A percentile compares a stretch with the other conserved stretches of the same genome.
Evolutionary conservation across 1,140 invertebrate genomes (phyloP).

Genomic region (Lucilia cuprina): DNA sequence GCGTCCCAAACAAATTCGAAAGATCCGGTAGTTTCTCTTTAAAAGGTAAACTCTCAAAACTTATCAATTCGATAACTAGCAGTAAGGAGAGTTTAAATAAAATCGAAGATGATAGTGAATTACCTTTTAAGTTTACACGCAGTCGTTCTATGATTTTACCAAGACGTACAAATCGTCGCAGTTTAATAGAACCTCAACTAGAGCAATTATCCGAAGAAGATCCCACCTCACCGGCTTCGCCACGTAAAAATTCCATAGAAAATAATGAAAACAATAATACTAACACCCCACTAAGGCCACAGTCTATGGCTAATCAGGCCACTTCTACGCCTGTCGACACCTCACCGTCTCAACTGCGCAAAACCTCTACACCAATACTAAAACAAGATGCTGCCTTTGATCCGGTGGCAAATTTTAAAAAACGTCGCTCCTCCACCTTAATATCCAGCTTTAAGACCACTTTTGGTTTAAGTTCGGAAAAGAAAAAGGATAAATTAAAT

Average conservation of each 20-base stretch:
- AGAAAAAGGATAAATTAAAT: slow-evolving; percentile 58
- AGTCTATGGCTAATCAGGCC: slow-evolving; percentile 11
- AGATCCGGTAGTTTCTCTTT: slow-evolving; percentile 56
- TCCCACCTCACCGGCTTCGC: slow-evolving; percentile 50
- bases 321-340: slow-evolving; percentile 22
- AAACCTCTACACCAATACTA: slow-evolving; percentile 41
- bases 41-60: slow-evolving; percentile 51
- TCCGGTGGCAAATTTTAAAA: slow-evolving; percentile 54
- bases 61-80: slow-evolving; percentile 56
- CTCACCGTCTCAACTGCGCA: not conserved
- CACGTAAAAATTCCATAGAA: slow-evolving; percentile 53
- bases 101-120: slow-evolving; percentile 45
- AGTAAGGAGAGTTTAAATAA: slow-evolving; percentile 54
- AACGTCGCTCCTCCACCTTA: slow-evolving; percentile 53
- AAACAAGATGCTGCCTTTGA: slow-evolving; percentile 44
- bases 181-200: slow-evolving; percentile 57
- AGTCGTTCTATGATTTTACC: slow-evolving; percentile 60
- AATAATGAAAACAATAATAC: not conserved
- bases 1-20: slow-evolving; percentile 54
- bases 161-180: slow-evolving; percentile 52
- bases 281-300: slow-evolving; percentile 37
- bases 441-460: slow-evolving; percentile 54
- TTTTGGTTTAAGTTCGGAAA: slow-evolving; percentile 41
- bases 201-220: slow-evolving; percentile 60
- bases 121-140: slow-evolving; percentile 54